phyloP scores from a whole-genome alignment of 2,113 vertebrate species.

The Orthonyx spaldingii region DNA sequence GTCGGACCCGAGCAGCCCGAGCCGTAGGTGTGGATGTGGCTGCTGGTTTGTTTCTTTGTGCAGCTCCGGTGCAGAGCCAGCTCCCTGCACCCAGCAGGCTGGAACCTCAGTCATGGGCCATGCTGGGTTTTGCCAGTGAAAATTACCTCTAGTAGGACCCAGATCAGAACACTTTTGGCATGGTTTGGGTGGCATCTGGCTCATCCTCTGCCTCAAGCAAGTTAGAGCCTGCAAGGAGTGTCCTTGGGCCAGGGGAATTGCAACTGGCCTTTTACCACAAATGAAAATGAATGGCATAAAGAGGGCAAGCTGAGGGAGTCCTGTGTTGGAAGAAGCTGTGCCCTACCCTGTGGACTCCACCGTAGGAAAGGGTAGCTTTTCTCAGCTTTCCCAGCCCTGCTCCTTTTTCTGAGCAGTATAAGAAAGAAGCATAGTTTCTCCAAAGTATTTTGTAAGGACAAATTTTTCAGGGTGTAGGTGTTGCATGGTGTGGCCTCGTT shows the following conservation, averaged over 20 bases:
- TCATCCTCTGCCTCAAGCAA: not conserved
- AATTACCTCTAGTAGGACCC: not conserved
- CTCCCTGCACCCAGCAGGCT: not conserved
- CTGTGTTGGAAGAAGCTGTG: not conserved
- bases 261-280: not conserved
- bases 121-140: not conserved
- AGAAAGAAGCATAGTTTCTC: not conserved
- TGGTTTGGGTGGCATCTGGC: not conserved
- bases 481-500: not conserved
- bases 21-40: not conserved
- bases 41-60: not conserved
- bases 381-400: not conserved
- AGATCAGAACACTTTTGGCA: not conserved
- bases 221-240: not conserved
- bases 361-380: not conserved
- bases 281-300: not conserved
- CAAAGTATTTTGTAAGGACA: not conserved
- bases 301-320: not conserved
- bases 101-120: rapidly evolving
- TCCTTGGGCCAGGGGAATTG: not conserved
- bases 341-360: not conserved
- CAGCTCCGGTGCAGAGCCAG: not conserved
- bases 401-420: not conserved
- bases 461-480: not conserved
- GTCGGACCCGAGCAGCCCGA: not conserved